Conservation (phyloP, 2,113 vertebrate species). For the Uropsilus gracilis region DNA sequence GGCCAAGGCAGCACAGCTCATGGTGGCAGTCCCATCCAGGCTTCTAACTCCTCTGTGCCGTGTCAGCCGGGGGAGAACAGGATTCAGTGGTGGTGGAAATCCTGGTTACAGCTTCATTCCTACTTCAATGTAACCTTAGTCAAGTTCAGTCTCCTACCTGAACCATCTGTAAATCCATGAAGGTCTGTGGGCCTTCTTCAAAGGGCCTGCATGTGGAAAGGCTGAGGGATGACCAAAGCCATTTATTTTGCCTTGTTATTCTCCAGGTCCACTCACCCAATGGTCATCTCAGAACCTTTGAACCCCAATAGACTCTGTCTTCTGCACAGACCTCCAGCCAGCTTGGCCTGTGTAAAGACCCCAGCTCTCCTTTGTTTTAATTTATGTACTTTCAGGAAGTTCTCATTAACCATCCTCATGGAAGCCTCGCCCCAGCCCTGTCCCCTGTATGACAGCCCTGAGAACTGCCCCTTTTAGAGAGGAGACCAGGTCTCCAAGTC, state of each 20-base stretch:
- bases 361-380: neutral
- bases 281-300: neutral
- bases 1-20: neutral
- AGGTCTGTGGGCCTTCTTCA: neutral
- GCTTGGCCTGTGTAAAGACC: neutral
- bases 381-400: neutral
- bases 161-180: neutral
- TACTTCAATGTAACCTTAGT: neutral
- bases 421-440: neutral
- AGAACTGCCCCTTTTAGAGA: neutral
- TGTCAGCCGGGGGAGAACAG: neutral
- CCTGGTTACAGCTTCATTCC: neutral
- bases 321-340: neutral
- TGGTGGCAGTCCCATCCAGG: neutral
- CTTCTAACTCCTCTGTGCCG: neutral
- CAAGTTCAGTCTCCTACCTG: neutral
- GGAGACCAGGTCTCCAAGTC: neutral
- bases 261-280: too few relatives aligned
- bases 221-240: fast-evolving
- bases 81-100: too few relatives aligned
- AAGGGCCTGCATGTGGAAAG: fast-evolving
- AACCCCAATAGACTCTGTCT: neutral
- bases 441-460: neutral
- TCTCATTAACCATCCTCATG: neutral
- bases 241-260: neutral